Evolutionary conservation across 2,113 vertebrate genomes (phyloP), one percentile per base, ranked within the genome.

Genomic region (Lagenorhynchus albirostris): DNA sequence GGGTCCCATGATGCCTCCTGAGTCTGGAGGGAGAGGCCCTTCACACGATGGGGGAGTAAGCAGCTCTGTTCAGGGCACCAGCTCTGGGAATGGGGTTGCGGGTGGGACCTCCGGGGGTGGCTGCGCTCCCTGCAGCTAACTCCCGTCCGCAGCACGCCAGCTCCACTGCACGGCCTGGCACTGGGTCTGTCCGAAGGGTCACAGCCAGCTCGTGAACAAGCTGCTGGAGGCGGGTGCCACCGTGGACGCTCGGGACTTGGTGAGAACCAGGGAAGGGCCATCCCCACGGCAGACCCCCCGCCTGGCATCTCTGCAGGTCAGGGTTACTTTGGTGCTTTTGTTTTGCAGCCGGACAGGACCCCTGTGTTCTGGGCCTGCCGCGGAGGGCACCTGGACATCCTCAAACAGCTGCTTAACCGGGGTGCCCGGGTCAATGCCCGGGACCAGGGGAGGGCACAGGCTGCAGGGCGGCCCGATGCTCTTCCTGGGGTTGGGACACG

Each of bases 331-430:
- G 20, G 23, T 25, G 31, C 47, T 89, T 53, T 87, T 67, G 1
- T 74, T 77, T 63, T 88, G 53, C 77, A 98, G 98, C 97, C 98
- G 91, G 98, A 98, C 31, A 97, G 98, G 21, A 98, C 98, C 0
- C 98, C 98, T 0, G 1, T 98, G 82, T 95, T 98, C 95, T 98
- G 98, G 98, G 98, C 98, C 92, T 98, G 98, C 68, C 97, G 97
- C 0, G 97, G 98, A 80, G 98, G 98, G 7, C 98, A 98, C 55
- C 82, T 98, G 91, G 96, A 97, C 21, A 94, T 98, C 76, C 97
- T 98, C 71, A 96, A 98, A 63, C 55, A 86, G 65, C 71, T 98
- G 89, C 98, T 98, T 36, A 97, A 96, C 85, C 84, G 93, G 1
- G 98, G 98, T 23, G 98, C 98, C 79, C 85, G 77, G 65, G 92